A percentile compares a stretch with the other conserved stretches of the same genome.
Evolutionary conservation across 2,113 vertebrate genomes (phyloP).

Genomic region (Mola mola): DNA sequence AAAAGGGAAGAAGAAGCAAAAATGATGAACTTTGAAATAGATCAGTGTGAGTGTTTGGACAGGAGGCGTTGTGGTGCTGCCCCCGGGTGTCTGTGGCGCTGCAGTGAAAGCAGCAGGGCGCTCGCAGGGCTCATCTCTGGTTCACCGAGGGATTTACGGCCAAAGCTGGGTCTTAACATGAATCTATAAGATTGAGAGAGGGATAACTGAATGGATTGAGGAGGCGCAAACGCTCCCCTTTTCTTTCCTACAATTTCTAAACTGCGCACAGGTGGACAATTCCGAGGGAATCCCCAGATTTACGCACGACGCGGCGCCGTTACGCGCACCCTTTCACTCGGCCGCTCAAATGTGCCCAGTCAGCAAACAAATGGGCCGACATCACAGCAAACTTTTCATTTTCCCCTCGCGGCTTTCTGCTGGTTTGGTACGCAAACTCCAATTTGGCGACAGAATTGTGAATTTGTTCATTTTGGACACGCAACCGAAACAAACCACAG

Average conservation of each 20-base stretch:
- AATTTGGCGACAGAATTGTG: too few relatives aligned
- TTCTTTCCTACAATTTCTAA: not conserved
- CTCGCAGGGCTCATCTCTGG: not conserved
- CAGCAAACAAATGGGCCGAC: constrained; percentile 31
- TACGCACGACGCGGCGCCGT: constrained; percentile 43
- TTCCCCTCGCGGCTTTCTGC: too few relatives aligned
- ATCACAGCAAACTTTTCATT: not conserved
- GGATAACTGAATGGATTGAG: too few relatives aligned
- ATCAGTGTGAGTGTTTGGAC: not conserved
- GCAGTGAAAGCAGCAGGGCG: constrained; percentile 40
- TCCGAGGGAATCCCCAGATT: constrained; percentile 60
- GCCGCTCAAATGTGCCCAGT: constrained; percentile 24
- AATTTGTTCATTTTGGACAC: too few relatives aligned
- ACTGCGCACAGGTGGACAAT: not conserved
- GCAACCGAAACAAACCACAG: too few relatives aligned
- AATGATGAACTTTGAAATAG: constrained; percentile 1
- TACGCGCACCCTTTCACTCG: too few relatives aligned
- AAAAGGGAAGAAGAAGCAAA: constrained; percentile 15
- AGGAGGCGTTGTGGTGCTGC: constrained; percentile 70
- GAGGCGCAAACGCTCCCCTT: too few relatives aligned
- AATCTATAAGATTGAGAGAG: too few relatives aligned
- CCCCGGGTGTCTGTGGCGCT: constrained; percentile 69
- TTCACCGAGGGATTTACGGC: too few relatives aligned
- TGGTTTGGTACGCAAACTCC: too few relatives aligned
- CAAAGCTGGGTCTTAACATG: too few relatives aligned